Conservation (phyloP, 1,140 invertebrate species). For the Drosophila eugracilis region DNA sequence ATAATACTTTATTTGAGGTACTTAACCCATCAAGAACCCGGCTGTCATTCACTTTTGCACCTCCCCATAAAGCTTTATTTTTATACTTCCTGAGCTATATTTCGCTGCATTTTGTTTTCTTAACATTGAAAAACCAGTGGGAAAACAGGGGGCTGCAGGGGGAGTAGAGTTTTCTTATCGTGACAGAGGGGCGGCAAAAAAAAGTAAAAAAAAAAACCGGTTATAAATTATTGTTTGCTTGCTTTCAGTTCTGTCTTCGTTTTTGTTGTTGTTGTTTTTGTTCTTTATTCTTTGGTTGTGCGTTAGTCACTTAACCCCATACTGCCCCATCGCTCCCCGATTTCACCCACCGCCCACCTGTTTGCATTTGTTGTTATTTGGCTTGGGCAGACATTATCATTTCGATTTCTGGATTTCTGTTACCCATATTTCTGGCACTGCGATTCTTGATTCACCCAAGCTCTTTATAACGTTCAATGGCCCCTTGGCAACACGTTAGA, state of each 20-base stretch:
- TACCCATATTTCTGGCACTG: not conserved
- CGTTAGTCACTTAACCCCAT: conserved; percentile 50
- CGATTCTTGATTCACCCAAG: conserved; percentile 3
- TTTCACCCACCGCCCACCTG: conserved; percentile 15
- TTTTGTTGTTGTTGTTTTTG: conserved; percentile 14
- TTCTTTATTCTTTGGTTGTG: conserved; percentile 10
- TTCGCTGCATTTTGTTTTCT: conserved; percentile 35
- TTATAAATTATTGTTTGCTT: conserved; percentile 62
- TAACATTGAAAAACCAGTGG: conserved; percentile 15
- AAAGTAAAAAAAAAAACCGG: conserved; percentile 49
- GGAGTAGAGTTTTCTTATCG: conserved; percentile 56
- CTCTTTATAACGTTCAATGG: not conserved
- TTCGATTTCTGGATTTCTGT: conserved; percentile 11
- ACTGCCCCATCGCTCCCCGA: conserved; percentile 3
- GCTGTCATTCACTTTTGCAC: conserved; percentile 46
- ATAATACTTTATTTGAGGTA: not conserved
- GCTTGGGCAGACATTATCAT: conserved; percentile 16
- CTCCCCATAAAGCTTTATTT: conserved; percentile 12
- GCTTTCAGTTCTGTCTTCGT: conserved; percentile 44
- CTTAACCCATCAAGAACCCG: conserved; percentile 5
- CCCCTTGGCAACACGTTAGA: not conserved
- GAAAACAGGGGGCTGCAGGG: not conserved
- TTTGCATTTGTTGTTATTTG: conserved; percentile 6
- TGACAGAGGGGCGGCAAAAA: conserved; percentile 25
- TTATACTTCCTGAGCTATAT: not conserved